Percentiles rank a stretch among this genome's conserved stretches.
Conservation (phyloP, 2,888 invertebrate genomes). For the Drosophila glabriapex region DNA sequence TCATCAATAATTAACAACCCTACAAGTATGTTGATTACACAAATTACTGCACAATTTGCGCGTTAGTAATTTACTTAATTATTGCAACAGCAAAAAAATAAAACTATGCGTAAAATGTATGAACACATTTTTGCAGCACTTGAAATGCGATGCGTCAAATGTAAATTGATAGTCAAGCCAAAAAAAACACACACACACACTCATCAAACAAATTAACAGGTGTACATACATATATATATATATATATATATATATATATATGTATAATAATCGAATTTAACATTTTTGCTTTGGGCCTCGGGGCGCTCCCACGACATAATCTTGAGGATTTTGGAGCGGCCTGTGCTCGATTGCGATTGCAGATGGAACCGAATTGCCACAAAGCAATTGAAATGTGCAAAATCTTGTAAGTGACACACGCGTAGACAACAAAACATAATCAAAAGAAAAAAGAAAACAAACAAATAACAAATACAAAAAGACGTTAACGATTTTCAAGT, state of each 20-base stretch:
- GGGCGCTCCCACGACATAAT: conserved; percentile 69
- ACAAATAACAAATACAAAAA: conserved; percentile 14
- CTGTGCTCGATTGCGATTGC: conserved; percentile 52
- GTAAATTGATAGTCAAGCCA: conserved; percentile 49
- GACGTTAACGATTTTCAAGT: conserved; percentile 39
- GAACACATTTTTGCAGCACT: conserved; percentile 43
- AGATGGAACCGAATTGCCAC: conserved; percentile 53
- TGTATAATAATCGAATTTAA: conserved; percentile 11
- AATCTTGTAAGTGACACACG: conserved; percentile 25
- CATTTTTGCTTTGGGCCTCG: conserved; percentile 41
- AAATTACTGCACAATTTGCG: background rate
- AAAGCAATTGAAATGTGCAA: conserved; percentile 47
- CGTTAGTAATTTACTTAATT: conserved; percentile 60
- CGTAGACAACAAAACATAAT: background rate
- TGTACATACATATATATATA: background rate
- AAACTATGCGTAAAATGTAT: conserved; percentile 37
- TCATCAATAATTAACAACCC: background rate
- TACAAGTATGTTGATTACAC: background rate
- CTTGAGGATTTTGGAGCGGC: conserved; percentile 34
- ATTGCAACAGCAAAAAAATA: conserved; percentile 25
- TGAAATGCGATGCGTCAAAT: conserved; percentile 31
- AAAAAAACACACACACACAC: conserved; percentile 2
- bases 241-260: too few relatives aligned
- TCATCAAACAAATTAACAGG: conserved; percentile 11
- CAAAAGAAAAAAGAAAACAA: background rate